Evolutionary conservation across 2,888 invertebrate species (phyloP), one percentile per base, ranked within the genome.

Genomic region (Zaprionus obscuricornis): DNA sequence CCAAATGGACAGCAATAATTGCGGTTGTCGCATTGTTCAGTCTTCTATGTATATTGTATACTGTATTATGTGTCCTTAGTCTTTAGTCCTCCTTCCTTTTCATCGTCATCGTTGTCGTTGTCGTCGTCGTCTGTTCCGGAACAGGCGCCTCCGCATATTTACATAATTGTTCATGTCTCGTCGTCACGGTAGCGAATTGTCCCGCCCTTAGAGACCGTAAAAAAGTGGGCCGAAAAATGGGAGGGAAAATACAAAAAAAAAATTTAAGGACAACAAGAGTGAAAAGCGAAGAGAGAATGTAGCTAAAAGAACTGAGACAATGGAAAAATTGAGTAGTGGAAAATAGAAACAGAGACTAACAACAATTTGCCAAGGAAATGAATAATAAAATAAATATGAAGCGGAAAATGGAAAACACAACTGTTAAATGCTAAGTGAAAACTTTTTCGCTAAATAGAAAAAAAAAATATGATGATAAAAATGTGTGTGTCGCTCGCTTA

Each of bases 141-240:
- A 50, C 55, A 58, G 81, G 86, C 81, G 81, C 81, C 81, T 67
- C 58, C 56, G 71, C 68, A 55, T 74, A 81, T 81, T 86, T 86
- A 76, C 81, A 81, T 81, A 81, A 81, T 86, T 81, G 85, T 67
- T 62, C 63, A 59, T 86, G 85, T 84, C 86, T 65, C 64, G 64
- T 42, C 59, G 72, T 70, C 71, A 70, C 75, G 71, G 62, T 56
- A 52, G 51, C 33, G 22, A 40, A 52, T 52, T 40, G 27, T 22
- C 20, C n/a, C n/a, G n/a, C n/a, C n/a, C n/a, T n/a, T n/a, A n/a
- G n/a, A n/a, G n/a, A n/a, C n/a, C n/a, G n/a, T n/a, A n/a, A n/a
- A n/a, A 40, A 26, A 22, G 22, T 16, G 31, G 20, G n/a, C 33
- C n/a, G 17, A 20, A 37, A 17, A 43, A 18, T 10, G 18, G 26